Base-by-base conservation (phyloP, 2,888 invertebrate genomes). In the Panorpa germanica region DNA sequence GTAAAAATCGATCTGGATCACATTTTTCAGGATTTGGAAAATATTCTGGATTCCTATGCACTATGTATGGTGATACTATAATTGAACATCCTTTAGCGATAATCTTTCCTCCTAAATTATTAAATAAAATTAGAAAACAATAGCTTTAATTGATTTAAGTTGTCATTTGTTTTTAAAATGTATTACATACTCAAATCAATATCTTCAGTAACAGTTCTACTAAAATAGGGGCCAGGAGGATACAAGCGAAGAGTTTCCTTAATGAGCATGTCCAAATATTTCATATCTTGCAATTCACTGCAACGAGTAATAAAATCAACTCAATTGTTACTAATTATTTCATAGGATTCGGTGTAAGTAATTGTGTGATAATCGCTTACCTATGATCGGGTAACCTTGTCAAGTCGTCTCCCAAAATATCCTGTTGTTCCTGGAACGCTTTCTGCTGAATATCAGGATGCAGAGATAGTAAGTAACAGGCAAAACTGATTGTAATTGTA, bases 151-250 rank as follows among this genome's bases (percentile, higher is more conserved):
- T n/a, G n/a, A n/a, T n/a, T n/a, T n/a, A n/a, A n/a, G n/a, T n/a
- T n/a, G n/a, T n/a, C n/a, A n/a, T n/a, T n/a, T n/a, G n/a, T n/a
- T n/a, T n/a, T n/a, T n/a, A n/a, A n/a, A n/a, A n/a, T n/a, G n/a
- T n/a, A n/a, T n/a, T n/a, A 35, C 28, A 24, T 34, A 38, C 38
- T 36, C 16, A 37, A 35, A 7, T 23, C 15, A n/a, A 28, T 37
- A 17, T 40, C 38, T 29, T 37, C 21, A n/a, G 15, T 15, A 5
- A 37, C 22, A 21, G 27, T 31, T 32, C 38, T 34, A 5, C 31
- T 38, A 13, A 37, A 16, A n/a, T 37, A 20, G 13, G 40, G 40
- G 18, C 38, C 40, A 12, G 40, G 37, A 15, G 40, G 40, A 31
- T 35, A 40, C 7, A 40, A 26, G 20, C 38, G 19, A 20, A 38